phyloP scores from a whole-genome alignment of 2,113 vertebrate species.

The Coreoperca whiteheadi region DNA sequence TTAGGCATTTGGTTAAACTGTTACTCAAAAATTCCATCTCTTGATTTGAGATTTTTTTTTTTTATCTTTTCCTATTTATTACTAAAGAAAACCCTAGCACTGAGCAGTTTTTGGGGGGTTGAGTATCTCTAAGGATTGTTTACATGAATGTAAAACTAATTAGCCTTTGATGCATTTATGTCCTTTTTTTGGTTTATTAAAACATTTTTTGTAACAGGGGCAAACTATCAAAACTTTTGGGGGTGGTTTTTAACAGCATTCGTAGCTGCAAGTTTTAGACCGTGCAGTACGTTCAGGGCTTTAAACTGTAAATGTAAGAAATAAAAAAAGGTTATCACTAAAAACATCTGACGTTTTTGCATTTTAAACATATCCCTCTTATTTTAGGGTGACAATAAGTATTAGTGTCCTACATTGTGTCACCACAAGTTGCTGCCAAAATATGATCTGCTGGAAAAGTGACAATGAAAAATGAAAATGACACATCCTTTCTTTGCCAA shows the following conservation, averaged over 20 bases:
- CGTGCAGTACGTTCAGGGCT: too few species aligned
- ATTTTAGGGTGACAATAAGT: not conserved
- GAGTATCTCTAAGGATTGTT: too few species aligned
- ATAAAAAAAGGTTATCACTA: not conserved
- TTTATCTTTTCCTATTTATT: too few species aligned
- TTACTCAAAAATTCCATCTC: not conserved
- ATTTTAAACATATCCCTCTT: not conserved
- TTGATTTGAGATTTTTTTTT: not conserved
- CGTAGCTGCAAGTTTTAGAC: too few species aligned
- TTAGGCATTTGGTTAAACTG: not conserved
- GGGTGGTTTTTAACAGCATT: not conserved
- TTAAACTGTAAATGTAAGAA: not conserved
- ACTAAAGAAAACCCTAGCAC: not conserved
- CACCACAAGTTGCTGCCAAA: not conserved
- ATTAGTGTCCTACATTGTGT: not conserved
- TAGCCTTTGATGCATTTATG: too few species aligned
- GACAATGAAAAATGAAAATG: not conserved
- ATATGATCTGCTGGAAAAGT: not conserved
- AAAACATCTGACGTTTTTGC: not conserved
- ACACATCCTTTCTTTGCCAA: not conserved
- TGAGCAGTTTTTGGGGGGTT: too few species aligned
- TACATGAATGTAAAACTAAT: too few species aligned
- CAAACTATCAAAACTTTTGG: not conserved
- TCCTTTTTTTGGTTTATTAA: not conserved
- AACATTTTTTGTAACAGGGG: not conserved